These are phyloP conservation scores for Brachyalestes nurse DNA, from an alignment of 2,797 vertebrate species.

Conservation along the genomic window DNA sequence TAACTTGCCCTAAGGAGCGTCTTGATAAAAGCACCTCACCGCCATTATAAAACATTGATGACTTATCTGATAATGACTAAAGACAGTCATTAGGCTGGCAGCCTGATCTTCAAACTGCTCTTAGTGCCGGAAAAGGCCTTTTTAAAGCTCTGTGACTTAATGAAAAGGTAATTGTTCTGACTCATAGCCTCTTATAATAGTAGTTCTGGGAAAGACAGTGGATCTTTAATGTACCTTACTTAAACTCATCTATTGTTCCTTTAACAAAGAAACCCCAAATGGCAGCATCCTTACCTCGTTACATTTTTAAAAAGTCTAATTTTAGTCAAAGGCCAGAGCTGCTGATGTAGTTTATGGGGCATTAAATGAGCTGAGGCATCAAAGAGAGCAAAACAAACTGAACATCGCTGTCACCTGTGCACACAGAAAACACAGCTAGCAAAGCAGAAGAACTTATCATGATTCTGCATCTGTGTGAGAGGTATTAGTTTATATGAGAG, in stretches of 20 bases:
- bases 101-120: slow-evolving; percentile 41
- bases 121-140: slow-evolving; percentile 31
- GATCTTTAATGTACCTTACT: not conserved
- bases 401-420: slow-evolving; percentile 39
- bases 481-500: not conserved
- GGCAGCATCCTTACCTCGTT: not conserved
- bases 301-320: slow-evolving; percentile 22
- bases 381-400: slow-evolving; percentile 44
- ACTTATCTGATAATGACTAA: slow-evolving; percentile 52
- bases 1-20: slow-evolving; percentile 40
- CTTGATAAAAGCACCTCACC: slow-evolving; percentile 32
- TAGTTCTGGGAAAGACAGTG: slow-evolving; percentile 16
- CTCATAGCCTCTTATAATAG: slow-evolving; percentile 18
- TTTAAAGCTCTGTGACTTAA: slow-evolving; percentile 20
- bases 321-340: slow-evolving; percentile 22
- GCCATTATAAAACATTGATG: slow-evolving; percentile 50
- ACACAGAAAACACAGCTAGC: slow-evolving; percentile 11
- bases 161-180: slow-evolving; percentile 42
- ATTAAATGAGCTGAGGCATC: slow-evolving; percentile 35
- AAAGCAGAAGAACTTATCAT: not conserved
- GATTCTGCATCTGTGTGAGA: not conserved
- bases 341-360: slow-evolving; percentile 20
- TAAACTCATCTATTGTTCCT: not conserved
- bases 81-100: slow-evolving; percentile 49
- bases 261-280: not conserved